phyloP scores from a whole-genome alignment of 1,140 invertebrate species.

The Drepana arcuata region DNA sequence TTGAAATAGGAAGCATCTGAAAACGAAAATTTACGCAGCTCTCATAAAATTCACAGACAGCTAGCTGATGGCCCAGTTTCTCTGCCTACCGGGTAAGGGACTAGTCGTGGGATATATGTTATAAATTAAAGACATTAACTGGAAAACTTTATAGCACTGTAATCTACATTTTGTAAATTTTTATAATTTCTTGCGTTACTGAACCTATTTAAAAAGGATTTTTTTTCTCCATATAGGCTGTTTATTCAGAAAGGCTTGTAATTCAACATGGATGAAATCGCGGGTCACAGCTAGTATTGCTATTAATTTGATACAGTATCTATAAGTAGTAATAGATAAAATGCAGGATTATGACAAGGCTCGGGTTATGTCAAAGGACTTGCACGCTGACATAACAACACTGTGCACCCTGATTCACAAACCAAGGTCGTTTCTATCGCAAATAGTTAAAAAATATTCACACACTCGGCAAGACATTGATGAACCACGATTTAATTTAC shows the following conservation, averaged over 20 bases:
- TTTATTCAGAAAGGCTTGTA: background rate
- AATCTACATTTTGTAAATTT: too few species aligned
- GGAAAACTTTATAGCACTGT: too few species aligned
- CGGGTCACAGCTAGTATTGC: background rate
- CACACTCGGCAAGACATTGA: slow-evolving; percentile 13
- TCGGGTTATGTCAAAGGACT: too few species aligned
- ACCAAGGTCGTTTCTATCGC: slow-evolving; percentile 16
- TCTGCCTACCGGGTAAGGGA: background rate
- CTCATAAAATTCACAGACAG: background rate
- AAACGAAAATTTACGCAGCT: background rate
- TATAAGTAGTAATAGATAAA: too few species aligned
- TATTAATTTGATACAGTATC: too few species aligned
- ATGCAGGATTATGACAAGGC: too few species aligned
- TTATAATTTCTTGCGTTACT: too few species aligned
- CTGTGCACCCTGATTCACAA: slow-evolving; percentile 15
- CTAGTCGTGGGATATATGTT: background rate
- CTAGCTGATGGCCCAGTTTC: background rate
- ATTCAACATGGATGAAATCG: background rate
- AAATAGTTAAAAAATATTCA: slow-evolving; percentile 8
- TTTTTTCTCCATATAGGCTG: too few species aligned
- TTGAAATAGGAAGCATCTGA: background rate
- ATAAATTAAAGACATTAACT: too few species aligned
- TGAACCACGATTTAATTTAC: slow-evolving; percentile 32
- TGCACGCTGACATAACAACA: background rate
- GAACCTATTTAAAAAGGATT: too few species aligned